Conservation (phyloP, 2,888 invertebrate species). For the Abrostola tripartita region DNA sequence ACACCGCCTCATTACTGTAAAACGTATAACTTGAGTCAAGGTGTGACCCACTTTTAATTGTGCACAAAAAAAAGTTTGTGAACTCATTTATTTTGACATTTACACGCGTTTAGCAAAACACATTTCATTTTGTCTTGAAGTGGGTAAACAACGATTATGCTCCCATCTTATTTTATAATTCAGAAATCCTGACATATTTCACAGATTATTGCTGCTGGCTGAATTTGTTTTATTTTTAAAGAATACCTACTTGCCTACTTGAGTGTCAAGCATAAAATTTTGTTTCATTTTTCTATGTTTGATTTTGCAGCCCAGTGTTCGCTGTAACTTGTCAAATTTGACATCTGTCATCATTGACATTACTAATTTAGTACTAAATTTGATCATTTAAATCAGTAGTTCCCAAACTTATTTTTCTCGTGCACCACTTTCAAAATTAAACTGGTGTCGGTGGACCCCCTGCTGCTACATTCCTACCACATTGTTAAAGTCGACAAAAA, state of each 20-base stretch:
- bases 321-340: not conserved
- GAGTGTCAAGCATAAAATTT: not conserved
- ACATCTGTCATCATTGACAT: not conserved
- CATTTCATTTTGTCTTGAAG: not conserved
- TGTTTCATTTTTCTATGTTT: not conserved
- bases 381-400: too few relatives aligned
- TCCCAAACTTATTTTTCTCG: too few relatives aligned
- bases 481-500: too few relatives aligned
- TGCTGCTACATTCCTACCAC: too few relatives aligned
- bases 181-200: conserved; percentile 3
- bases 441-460: too few relatives aligned
- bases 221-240: not conserved
- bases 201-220: not conserved
- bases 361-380: not conserved
- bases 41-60: conserved; percentile 43
- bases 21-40: conserved; percentile 28
- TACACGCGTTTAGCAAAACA: conserved; percentile 15
- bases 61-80: conserved; percentile 22
- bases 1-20: conserved; percentile 36
- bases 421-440: too few relatives aligned
- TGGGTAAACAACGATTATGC: not conserved
- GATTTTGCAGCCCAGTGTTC: not conserved
- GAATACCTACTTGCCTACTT: not conserved
- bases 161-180: not conserved
- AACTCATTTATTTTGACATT: conserved; percentile 39